phyloP scores from a whole-genome alignment of 2,888 invertebrate species.

The Aleiodes alternator region DNA sequence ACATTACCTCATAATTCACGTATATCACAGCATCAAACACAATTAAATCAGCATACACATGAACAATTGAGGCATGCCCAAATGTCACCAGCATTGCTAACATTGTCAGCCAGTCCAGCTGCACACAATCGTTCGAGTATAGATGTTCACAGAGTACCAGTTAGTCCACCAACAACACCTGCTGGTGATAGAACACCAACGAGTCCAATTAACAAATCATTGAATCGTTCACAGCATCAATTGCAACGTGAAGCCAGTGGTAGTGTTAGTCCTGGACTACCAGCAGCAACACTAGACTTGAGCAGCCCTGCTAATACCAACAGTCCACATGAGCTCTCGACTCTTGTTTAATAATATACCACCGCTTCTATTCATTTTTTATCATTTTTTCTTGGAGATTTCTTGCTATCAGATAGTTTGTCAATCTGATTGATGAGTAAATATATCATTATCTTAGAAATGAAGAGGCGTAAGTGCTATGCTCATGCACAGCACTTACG shows the following conservation, averaged over 20 bases:
- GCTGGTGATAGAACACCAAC: conserved; percentile 68
- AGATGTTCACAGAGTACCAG: conserved; percentile 58
- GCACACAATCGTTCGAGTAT: conserved; percentile 64
- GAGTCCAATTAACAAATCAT: conserved; percentile 63
- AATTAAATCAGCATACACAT: conserved; percentile 51
- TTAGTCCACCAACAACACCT: conserved; percentile 70
- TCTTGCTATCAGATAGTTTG: too few relatives aligned
- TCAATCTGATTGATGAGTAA: too few relatives aligned
- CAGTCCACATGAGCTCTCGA: conserved; percentile 83
- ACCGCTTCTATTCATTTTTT: not conserved
- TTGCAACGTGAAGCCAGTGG: conserved; percentile 77
- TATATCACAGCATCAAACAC: conserved; percentile 51
- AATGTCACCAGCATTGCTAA: conserved; percentile 62
- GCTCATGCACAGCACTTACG: too few relatives aligned
- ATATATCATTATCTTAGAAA: too few relatives aligned
- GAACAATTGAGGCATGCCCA: conserved; percentile 56
- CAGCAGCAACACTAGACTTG: conserved; percentile 79
- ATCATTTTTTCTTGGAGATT: not conserved
- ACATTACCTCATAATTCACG: conserved; percentile 54
- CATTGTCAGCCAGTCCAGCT: conserved; percentile 59
- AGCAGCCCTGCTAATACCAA: conserved; percentile 82
- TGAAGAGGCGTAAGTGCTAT: too few relatives aligned
- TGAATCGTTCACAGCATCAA: conserved; percentile 62
- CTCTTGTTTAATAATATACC: conserved; percentile 78
- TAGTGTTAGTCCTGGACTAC: conserved; percentile 81